Conservation (phyloP, 64 coral and sea anemone genomes). For the Dendronephthya gigantea region DNA sequence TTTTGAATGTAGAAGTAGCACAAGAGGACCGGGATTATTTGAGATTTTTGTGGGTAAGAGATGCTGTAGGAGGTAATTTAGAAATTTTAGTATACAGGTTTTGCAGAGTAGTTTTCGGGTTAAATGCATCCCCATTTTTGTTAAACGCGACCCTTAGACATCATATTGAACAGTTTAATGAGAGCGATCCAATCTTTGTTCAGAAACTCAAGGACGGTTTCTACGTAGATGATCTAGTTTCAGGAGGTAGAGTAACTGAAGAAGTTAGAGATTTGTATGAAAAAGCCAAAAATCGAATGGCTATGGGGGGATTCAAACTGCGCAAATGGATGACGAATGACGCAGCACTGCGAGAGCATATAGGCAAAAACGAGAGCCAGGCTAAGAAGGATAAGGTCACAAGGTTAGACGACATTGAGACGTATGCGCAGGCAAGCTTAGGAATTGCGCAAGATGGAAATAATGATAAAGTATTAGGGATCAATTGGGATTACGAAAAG, state of each 20-base stretch:
- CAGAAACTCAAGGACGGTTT: neutral
- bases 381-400: neutral
- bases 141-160: neutral
- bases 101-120: slow-evolving; percentile 7
- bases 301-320: neutral
- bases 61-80: neutral
- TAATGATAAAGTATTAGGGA: slow-evolving; percentile 22
- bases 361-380: neutral
- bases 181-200: neutral
- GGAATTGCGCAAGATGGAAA: neutral
- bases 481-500: slow-evolving; percentile 34
- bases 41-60: neutral
- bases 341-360: neutral
- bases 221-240: slow-evolving; percentile 4
- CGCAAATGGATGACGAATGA: neutral
- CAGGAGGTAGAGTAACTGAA: neutral
- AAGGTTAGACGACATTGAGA: slow-evolving; percentile 8
- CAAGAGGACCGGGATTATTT: neutral
- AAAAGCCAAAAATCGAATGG: neutral
- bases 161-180: neutral
- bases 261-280: slow-evolving; percentile 11
- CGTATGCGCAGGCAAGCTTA: slow-evolving; percentile 1
- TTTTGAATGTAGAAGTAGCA: too few relatives aligned
- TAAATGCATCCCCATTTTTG: neutral
- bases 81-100: neutral